phyloP scores from a whole-genome alignment of 2,113 vertebrate species.

The Lophius piscatorius region DNA sequence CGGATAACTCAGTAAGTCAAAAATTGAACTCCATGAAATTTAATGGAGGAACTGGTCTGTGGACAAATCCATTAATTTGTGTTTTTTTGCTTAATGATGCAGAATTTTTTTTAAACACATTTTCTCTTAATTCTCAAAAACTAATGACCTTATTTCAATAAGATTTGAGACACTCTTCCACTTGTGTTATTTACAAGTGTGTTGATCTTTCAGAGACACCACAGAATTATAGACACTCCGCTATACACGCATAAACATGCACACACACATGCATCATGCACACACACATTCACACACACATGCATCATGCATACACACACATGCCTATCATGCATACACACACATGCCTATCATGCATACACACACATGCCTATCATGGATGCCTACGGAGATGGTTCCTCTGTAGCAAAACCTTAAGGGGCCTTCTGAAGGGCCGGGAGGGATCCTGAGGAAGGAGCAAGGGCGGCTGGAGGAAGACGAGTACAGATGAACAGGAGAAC shows the following conservation, averaged over 20 bases:
- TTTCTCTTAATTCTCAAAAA: too few relatives aligned
- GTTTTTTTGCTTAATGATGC: too few relatives aligned
- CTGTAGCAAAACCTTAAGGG: constrained; percentile 60
- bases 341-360: neutral
- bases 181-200: neutral
- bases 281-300: neutral
- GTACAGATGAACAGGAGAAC: constrained; percentile 29
- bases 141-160: too few relatives aligned
- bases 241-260: neutral
- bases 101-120: too few relatives aligned
- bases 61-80: too few relatives aligned
- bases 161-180: too few relatives aligned
- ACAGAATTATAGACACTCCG: constrained; percentile 6
- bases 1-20: too few relatives aligned
- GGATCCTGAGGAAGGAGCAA: too few relatives aligned
- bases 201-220: constrained; percentile 10
- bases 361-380: neutral
- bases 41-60: too few relatives aligned
- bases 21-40: too few relatives aligned
- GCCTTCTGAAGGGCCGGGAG: too few relatives aligned
- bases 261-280: constrained; percentile 13
- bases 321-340: too few relatives aligned
- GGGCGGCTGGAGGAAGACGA: constrained; percentile 10
- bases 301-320: constrained; percentile 1
- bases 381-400: constrained; percentile 18